Conservation (phyloP, 1,140 invertebrate genomes). For the Drosophila teissieri region DNA sequence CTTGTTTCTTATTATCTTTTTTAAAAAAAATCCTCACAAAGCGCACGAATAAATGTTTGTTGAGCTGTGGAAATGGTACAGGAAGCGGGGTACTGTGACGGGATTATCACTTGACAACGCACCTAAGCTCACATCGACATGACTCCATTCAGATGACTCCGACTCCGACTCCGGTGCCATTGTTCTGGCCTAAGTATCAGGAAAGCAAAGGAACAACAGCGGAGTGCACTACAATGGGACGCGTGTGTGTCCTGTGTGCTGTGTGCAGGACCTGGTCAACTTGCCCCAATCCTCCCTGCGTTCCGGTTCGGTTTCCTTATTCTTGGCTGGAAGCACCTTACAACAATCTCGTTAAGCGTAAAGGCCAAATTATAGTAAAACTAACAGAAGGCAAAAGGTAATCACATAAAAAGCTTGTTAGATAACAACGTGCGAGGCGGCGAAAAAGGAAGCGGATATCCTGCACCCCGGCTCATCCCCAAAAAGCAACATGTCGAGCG, state of each 20-base stretch:
- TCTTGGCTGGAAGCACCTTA: slow-evolving; percentile 56
- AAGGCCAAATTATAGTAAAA: slow-evolving; percentile 82
- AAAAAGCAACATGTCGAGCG: slow-evolving; percentile 58
- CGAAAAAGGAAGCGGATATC: slow-evolving; percentile 62
- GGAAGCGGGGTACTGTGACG: slow-evolving; percentile 11
- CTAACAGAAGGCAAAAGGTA: slow-evolving; percentile 80
- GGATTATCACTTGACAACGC: slow-evolving; percentile 37
- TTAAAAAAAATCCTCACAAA: neutral
- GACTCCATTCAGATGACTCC: slow-evolving; percentile 17
- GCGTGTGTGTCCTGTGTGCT: slow-evolving; percentile 8
- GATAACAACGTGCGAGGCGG: slow-evolving; percentile 61
- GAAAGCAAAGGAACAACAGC: slow-evolving; percentile 41
- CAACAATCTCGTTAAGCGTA: slow-evolving; percentile 80
- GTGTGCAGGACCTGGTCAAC: slow-evolving; percentile 18
- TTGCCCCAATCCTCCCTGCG: neutral
- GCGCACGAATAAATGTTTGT: slow-evolving; percentile 29
- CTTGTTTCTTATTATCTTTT: neutral
- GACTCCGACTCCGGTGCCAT: slow-evolving; percentile 25
- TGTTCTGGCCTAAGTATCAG: slow-evolving; percentile 37
- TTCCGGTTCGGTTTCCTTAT: slow-evolving; percentile 53
- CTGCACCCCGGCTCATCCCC: slow-evolving; percentile 45
- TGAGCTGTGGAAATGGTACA: slow-evolving; percentile 23
- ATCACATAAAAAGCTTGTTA: slow-evolving; percentile 82
- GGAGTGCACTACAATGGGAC: slow-evolving; percentile 39
- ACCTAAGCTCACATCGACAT: slow-evolving; percentile 10